Base-by-base conservation (phyloP, 2,888 invertebrate species). In the Sthenelais limicola region DNA sequence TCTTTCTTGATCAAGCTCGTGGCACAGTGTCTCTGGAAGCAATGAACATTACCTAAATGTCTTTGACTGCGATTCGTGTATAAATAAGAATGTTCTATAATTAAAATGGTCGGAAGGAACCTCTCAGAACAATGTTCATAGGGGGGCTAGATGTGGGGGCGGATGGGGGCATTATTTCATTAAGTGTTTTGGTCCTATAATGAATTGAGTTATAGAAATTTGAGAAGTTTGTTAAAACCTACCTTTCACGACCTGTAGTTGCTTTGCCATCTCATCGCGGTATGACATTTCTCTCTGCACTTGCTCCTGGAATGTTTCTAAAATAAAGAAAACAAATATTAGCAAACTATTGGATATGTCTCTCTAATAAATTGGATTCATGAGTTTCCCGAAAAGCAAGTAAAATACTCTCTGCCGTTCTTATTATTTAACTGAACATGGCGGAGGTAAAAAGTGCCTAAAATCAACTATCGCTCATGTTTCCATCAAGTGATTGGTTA, bases 221-320 rank as follows among this genome's bases (percentile, higher is more conserved):
- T n/a, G n/a, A n/a, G n/a, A n/a, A n/a, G n/a, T n/a, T n/a, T n/a
- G n/a, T 58, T 18, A n/a, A 21, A 9, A 12, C 62, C 33, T 30
- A 86, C 86, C 87, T 84, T 83, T 80, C 52, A 87, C 82, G 49
- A 85, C 77, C 71, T 86, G 85, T 33, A 87, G 78, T 73, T 86
- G 86, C 76, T 83, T 81, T 0, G 84, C 81, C 72, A 86, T 83
- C 58, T 85, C 85, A 38, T 87, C 86, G 67, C 85, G 74, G 75
- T 85, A 85, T 0, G 81, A 79, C 33, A 83, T 81, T 73, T 86
- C 86, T 56, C 84, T 81, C 51, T 80, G 80, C 15, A 84, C 83
- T 74, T 86, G 85, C 47, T 86, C 85, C 68, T 84, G 81, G 51
- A 86, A 82, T 3, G 84, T 83, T 71, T 85, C 86, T 84, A 38